Conservation (phyloP, 2,888 invertebrate genomes). For the Nemapogon koenigi region DNA sequence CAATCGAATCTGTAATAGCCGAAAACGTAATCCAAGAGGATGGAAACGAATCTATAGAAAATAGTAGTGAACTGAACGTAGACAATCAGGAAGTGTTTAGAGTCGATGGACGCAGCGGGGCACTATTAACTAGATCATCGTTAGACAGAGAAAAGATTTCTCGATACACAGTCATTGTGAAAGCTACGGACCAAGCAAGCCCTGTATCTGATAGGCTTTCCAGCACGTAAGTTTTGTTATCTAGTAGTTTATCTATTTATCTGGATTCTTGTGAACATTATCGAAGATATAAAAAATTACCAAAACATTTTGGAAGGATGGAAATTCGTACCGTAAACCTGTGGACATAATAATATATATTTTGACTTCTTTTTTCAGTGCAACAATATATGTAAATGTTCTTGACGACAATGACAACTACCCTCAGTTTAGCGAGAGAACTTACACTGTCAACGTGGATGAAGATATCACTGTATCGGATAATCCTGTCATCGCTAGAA, state of each 20-base stretch:
- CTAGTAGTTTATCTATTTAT: not conserved
- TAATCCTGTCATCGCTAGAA: conserved; percentile 76
- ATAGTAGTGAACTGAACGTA: conserved; percentile 21
- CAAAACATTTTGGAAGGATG: too few species aligned
- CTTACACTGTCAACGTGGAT: conserved; percentile 84
- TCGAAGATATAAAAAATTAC: not conserved
- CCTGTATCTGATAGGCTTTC: conserved; percentile 80
- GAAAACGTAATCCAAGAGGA: conserved; percentile 39
- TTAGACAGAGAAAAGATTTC: conserved; percentile 90
- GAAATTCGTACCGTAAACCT: too few species aligned
- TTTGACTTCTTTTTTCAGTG: conserved; percentile 50
- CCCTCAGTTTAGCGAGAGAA: conserved; percentile 89
- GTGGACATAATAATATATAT: too few species aligned
- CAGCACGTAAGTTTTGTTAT: conserved; percentile 63
- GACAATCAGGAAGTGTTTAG: conserved; percentile 81
- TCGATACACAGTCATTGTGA: conserved; percentile 83
- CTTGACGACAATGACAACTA: conserved; percentile 93
- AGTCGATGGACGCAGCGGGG: conserved; percentile 85
- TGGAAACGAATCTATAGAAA: conserved; percentile 37
- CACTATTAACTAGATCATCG: conserved; percentile 80
- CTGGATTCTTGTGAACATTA: too few species aligned
- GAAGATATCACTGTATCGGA: conserved; percentile 89
- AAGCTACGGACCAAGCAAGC: conserved; percentile 85
- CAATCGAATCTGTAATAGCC: conserved; percentile 73
- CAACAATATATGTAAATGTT: conserved; percentile 82